Base-by-base conservation (phyloP, 2,113 vertebrate species). In the Athene noctua region DNA sequence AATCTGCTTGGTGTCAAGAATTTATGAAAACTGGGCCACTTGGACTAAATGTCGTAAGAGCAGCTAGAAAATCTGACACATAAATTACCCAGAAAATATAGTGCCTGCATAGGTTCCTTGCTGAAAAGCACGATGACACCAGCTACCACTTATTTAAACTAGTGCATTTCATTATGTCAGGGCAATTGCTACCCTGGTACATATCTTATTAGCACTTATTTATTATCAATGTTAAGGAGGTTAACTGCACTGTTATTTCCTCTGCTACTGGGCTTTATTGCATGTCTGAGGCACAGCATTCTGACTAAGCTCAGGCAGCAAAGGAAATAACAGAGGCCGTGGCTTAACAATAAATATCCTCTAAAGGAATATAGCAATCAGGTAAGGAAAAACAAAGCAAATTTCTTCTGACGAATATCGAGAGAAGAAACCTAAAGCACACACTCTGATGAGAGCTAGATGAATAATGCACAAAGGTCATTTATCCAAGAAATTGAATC, bases 191-290 rank as follows among this genome's bases (percentile, higher is more conserved):
- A 97, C 80, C 88, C 94, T 90, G 91, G 90, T 96, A 97, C 96
- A 70, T 97, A 94, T 96, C 96, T 96, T 96, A 97, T 98, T 98
- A 97, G 94, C 2, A 16, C 92, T 97, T 98, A 98, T 98, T 98
- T 98, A 98, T 98, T 97, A 94, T 96, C 97, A 82, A 44, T 96
- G 97, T 94, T 98, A 98, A 97, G 80, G 85, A 98, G 97, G 97
- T 98, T 98, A 98, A 97, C 75, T 79, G 86, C 92, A 20, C 97
- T 95, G 94, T 96, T 97, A 97, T 98, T 98, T 98, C 97, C 96
- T 97, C 88, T 96, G 96, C 96, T 97, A 89, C 97, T 94, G 95
- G 95, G 91, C 94, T 97, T 98, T 96, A 97, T 94, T 92, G 86
- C 70, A 23, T 65, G 80, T 95, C 95, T 95, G 77, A 77, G 67